Conservation (phyloP, 2,113 vertebrate species). For the Nothocercus nigrocapillus region DNA sequence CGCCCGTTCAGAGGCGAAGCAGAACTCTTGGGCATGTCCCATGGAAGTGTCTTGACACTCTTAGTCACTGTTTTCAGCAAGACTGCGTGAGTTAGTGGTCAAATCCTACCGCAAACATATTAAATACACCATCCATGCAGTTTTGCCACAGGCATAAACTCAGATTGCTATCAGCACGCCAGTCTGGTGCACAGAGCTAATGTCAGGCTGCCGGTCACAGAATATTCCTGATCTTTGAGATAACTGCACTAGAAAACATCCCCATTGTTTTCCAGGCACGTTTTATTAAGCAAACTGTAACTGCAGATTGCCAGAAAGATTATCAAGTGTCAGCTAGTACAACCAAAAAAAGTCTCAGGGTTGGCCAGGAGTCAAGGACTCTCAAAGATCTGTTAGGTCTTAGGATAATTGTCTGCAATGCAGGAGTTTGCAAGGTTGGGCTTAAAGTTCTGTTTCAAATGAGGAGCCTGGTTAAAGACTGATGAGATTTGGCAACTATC, state of each 20-base stretch:
- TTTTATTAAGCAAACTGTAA: constrained; percentile 28
- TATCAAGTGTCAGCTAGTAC: constrained; percentile 17
- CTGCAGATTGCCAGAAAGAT: constrained; percentile 64
- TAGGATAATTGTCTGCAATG: constrained; percentile 16
- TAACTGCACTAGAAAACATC: constrained; percentile 24
- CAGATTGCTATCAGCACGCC: not conserved
- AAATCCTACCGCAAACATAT: not conserved
- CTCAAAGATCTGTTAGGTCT: constrained; percentile 9
- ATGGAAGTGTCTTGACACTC: not conserved
- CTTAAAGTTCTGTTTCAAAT: constrained; percentile 32
- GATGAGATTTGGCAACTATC: constrained; percentile 49
- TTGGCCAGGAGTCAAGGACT: not conserved
- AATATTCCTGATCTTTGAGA: constrained; percentile 26
- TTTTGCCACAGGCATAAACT: not conserved
- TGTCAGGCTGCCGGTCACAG: constrained; percentile 12
- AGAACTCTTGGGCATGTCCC: constrained; percentile 64
- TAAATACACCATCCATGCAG: not conserved
- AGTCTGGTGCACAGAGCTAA: not conserved
- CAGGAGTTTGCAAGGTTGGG: not conserved
- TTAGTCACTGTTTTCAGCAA: not conserved
- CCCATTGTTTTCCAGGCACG: not conserved
- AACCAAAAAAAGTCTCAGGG: not conserved
- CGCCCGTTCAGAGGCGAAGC: not conserved
- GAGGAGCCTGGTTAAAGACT: constrained; percentile 29
- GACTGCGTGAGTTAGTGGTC: not conserved